Evolutionary conservation across 2,113 vertebrate genomes (phyloP).

Genomic region (Buteo buteo): DNA sequence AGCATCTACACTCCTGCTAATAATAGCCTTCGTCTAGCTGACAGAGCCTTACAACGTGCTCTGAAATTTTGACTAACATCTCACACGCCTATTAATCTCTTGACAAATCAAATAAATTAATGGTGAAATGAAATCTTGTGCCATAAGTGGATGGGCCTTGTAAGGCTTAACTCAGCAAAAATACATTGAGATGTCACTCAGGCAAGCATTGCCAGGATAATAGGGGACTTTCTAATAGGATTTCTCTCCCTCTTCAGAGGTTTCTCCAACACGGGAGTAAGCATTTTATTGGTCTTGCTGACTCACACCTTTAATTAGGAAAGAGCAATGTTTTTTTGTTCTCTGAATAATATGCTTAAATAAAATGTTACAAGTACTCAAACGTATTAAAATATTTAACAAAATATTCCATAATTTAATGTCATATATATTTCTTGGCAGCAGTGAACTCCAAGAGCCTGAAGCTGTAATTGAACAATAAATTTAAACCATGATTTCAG

Average conservation of each 20-base stretch:
- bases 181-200: slow-evolving; percentile 43
- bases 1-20: not conserved
- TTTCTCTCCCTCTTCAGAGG: slow-evolving; percentile 43
- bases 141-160: slow-evolving; percentile 44
- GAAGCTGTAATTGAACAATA: slow-evolving; percentile 58
- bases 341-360: slow-evolving; percentile 58
- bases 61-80: slow-evolving; percentile 38
- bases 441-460: slow-evolving; percentile 25
- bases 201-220: slow-evolving; percentile 3
- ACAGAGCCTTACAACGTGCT: not conserved
- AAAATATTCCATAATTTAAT: slow-evolving; percentile 62
- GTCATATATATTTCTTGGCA: slow-evolving; percentile 63
- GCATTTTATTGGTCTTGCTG: slow-evolving; percentile 49
- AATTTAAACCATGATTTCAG: slow-evolving; percentile 45
- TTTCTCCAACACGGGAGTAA: slow-evolving; percentile 18
- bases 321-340: slow-evolving; percentile 63
- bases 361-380: slow-evolving; percentile 55
- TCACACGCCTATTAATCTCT: slow-evolving; percentile 42
- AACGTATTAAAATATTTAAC: slow-evolving; percentile 56
- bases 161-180: slow-evolving; percentile 64
- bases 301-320: slow-evolving; percentile 64
- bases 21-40: not conserved
- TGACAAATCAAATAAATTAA: slow-evolving; percentile 63
- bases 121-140: slow-evolving; percentile 45
- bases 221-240: slow-evolving; percentile 11